Percentiles rank a stretch among this genome's conserved stretches.
phyloP scores from a whole-genome alignment of 2,113 vertebrate genomes.

The Osmerus eperlanus region DNA sequence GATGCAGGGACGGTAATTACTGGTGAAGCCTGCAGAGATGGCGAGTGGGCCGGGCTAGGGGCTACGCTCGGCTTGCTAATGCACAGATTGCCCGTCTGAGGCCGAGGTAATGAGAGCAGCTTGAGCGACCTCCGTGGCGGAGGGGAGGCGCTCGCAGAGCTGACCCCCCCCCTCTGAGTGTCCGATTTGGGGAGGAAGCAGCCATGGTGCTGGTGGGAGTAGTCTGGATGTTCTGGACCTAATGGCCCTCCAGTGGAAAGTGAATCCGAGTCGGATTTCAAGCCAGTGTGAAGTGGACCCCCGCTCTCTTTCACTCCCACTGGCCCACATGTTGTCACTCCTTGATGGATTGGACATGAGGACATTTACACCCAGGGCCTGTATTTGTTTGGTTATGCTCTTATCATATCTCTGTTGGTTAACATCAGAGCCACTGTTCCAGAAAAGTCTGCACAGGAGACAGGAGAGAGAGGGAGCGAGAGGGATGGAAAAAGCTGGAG shows the following conservation, averaged over 20 bases:
- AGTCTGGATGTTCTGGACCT: conserved; percentile 44
- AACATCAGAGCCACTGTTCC: no score
- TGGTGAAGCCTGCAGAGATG: conserved; percentile 32
- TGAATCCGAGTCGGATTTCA: conserved; percentile 42
- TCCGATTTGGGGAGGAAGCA: conserved; percentile 27
- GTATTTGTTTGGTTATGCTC: not conserved
- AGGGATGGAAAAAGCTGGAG: conserved; percentile 2
- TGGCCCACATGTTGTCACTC: no score
- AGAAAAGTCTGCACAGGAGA: not conserved
- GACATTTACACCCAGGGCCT: not conserved
- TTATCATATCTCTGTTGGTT: not conserved
- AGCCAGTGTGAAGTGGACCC: conserved; percentile 25
- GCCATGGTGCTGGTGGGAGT: not conserved
- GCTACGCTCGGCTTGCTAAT: conserved; percentile 56
- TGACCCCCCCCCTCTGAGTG: not conserved
- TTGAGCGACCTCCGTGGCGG: conserved; percentile 13
- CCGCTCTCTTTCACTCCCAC: not conserved
- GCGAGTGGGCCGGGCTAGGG: conserved; percentile 38
- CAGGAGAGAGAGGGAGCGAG: not conserved
- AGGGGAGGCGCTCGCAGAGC: not conserved
- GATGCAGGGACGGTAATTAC: conserved; percentile 54
- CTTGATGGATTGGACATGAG: no score
- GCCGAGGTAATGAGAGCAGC: conserved; percentile 37
- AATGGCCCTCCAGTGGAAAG: conserved; percentile 16
- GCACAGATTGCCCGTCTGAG: conserved; percentile 54